Evolutionary conservation across 2,888 invertebrate species (phyloP), one percentile per base, ranked within the genome.

Genomic region (Acanthopleura granulata): DNA sequence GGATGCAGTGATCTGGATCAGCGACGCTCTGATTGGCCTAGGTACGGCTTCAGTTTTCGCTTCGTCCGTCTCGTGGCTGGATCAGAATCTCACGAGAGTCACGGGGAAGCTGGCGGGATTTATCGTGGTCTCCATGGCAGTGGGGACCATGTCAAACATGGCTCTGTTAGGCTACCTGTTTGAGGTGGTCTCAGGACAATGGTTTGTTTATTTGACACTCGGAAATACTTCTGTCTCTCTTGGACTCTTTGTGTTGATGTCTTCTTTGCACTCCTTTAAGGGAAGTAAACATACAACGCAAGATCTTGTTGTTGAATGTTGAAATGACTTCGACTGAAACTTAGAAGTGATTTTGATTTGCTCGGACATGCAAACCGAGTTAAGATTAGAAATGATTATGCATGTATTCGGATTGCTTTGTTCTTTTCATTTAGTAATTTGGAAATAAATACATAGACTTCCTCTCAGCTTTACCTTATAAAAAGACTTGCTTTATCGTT

Each of bases 21-120:
- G 22, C 18, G n/a, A 40, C 50, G 71, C 71, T 22, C 4, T 49
- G 49, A 22, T 49, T 40, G 71, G 49, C 16, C n/a, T 49, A 3
- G 50, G 71, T 16, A 71, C 40, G 50, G 71, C 71, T 30, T 71
- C 71, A 3, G 40, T 71, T 12, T 71, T 71, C 27, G 49, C 71
- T 18, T 40, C 50, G 1, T 22, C 71, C 71, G 40, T 71, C 1
- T 40, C 71, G 3, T 71, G 71, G 71, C 9, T 49, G 40, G 49
- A 71, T n/a, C 18, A 40, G 71, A 27, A 40, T 25, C 14, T 71
- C n/a, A 71, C 25, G 49, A 16, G 16, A 14, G 40, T 71, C 16
- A 9, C 18, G 16, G 71, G 71, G n/a, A 40, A 40, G 22, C 14
- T 71, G 18, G 71, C 71, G 15, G 40, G 49, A 14, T 49, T 49